phyloP scores from a whole-genome alignment of 2,113 vertebrate species.

The Syrrhaptes paradoxus region DNA sequence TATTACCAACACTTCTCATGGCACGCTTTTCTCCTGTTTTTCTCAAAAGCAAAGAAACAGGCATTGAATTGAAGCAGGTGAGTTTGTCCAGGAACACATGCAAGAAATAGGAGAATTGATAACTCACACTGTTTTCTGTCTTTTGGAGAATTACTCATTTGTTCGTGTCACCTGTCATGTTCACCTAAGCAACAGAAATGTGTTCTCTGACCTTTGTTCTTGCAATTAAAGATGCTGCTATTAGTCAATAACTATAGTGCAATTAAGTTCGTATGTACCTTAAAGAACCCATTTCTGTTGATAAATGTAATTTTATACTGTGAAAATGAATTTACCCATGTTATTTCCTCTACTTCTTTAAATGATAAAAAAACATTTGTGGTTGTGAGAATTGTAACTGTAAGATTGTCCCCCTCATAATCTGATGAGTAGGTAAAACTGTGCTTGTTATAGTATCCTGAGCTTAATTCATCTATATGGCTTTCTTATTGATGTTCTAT shows the following conservation, averaged over 20 bases:
- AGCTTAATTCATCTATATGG: background rate
- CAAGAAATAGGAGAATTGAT: background rate
- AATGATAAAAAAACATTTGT: background rate
- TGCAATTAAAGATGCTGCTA: conserved; percentile 28
- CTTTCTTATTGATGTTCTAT: background rate
- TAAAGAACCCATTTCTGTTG: background rate
- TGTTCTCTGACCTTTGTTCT: conserved; percentile 42
- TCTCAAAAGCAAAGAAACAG: background rate
- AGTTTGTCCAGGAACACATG: background rate
- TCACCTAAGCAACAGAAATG: conserved; percentile 15
- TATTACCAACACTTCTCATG: background rate
- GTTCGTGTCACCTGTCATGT: background rate
- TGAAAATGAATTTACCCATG: background rate
- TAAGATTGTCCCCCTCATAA: background rate
- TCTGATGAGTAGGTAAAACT: background rate
- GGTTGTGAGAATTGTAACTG: background rate
- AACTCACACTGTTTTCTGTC: background rate
- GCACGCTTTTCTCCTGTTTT: background rate
- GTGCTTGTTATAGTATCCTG: background rate
- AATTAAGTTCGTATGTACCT: background rate
- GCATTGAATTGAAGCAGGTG: background rate
- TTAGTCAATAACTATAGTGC: background rate
- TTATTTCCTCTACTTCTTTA: background rate
- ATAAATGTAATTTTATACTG: background rate
- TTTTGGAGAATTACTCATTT: background rate